phyloP scores from a whole-genome alignment of 2,113 vertebrate genomes.

The Entomyzon cyanotis region DNA sequence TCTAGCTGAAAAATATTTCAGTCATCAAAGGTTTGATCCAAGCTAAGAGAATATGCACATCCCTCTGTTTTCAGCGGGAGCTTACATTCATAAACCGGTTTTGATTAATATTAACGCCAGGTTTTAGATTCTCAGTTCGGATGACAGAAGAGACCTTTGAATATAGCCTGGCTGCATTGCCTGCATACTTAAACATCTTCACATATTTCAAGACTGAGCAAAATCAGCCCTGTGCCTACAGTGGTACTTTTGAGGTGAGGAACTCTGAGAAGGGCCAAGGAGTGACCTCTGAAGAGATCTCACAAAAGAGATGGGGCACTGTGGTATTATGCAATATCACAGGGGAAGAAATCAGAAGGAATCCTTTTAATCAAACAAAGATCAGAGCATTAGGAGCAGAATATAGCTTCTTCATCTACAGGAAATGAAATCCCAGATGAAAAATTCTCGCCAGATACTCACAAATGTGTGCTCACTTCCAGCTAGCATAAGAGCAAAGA shows the following conservation, averaged over 20 bases:
- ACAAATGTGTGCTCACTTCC: constrained; percentile 9
- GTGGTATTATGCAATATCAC: neutral
- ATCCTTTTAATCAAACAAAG: constrained; percentile 60
- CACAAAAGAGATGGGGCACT: neutral
- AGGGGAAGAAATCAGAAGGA: constrained; percentile 54
- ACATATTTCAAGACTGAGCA: neutral
- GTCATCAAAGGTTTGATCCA: neutral
- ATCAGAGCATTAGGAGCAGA: constrained; percentile 45
- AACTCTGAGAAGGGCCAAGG: neutral
- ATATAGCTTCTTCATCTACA: constrained; percentile 23
- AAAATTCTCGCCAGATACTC: neutral
- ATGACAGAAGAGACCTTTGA: constrained; percentile 53
- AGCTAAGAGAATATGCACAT: neutral
- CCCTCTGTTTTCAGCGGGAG: neutral
- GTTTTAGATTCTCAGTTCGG: constrained; percentile 31
- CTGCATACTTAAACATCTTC: constrained; percentile 48
- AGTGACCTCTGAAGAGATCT: constrained; percentile 15
- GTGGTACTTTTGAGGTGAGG: neutral
- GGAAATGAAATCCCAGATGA: constrained; percentile 41
- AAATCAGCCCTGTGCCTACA: neutral
- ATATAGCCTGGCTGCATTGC: neutral
- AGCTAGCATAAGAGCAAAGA: constrained; percentile 12
- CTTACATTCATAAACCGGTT: neutral
- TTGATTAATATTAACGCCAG: constrained; percentile 59
- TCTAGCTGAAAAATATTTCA: neutral